Conservation (phyloP, 2,888 invertebrate genomes). For the Leptinotarsa tumamoca region DNA sequence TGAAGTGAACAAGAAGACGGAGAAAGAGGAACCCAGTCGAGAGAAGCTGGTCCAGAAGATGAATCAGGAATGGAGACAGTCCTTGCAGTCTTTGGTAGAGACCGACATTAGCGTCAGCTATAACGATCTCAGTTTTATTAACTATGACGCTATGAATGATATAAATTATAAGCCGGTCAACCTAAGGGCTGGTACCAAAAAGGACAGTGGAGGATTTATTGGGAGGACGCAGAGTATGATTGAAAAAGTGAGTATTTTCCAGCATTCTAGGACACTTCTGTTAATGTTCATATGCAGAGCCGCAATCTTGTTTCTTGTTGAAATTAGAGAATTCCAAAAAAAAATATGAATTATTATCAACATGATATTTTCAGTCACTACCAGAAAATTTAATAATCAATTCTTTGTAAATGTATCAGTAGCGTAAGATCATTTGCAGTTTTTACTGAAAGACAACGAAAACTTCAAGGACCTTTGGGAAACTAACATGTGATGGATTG, state of each 20-base stretch:
- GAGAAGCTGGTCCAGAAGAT: constrained; percentile 60
- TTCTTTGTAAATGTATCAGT: too few species aligned
- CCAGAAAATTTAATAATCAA: too few species aligned
- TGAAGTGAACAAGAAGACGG: constrained; percentile 57
- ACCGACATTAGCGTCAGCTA: constrained; percentile 71
- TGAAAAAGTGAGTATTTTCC: constrained; percentile 60
- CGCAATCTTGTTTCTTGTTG: too few species aligned
- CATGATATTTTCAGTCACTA: too few species aligned
- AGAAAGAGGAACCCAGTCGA: constrained; percentile 54
- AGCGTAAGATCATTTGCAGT: too few species aligned
- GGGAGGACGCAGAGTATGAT: constrained; percentile 62
- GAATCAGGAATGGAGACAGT: constrained; percentile 68
- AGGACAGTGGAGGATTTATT: constrained; percentile 42
- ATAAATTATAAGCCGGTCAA: constrained; percentile 57
- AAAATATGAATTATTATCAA: too few species aligned
- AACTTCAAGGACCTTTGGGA: too few species aligned
- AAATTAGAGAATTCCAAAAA: too few species aligned
- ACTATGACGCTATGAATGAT: constrained; percentile 70
- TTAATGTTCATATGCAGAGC: neutral
- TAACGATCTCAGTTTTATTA: constrained; percentile 70
- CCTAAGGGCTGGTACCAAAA: constrained; percentile 30
- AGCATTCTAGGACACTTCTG: neutral
- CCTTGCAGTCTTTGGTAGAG: constrained; percentile 69
- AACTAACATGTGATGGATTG: too few species aligned
- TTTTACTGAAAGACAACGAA: too few species aligned